These are phyloP conservation scores for Tromatobia lineatoria DNA, from an alignment of 2,888 invertebrate genomes.

Conservation along the genomic window DNA sequence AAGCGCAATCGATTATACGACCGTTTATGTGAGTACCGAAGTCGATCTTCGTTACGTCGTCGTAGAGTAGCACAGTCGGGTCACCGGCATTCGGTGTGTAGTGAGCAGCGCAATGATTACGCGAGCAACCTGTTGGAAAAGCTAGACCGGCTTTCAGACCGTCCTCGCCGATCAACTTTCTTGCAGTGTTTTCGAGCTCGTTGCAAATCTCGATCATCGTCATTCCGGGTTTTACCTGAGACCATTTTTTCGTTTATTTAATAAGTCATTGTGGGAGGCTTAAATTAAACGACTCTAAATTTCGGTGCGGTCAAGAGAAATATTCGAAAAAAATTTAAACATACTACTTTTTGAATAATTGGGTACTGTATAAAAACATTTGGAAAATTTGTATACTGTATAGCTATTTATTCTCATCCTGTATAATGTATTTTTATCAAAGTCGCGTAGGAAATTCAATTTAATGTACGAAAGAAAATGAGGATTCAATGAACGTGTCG, in stretches of 20 bases:
- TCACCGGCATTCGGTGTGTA: constrained; percentile 99
- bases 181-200: constrained; percentile 96
- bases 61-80: constrained; percentile 96
- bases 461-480: no score
- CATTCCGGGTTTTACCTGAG: constrained; percentile 96
- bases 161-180: constrained; percentile 97
- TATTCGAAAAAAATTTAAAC: background rate
- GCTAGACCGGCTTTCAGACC: constrained; percentile 97
- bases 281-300: background rate
- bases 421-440: no score
- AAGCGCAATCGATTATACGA: constrained; percentile 99
- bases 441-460: no score
- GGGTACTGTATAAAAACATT: no score
- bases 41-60: constrained; percentile 99
- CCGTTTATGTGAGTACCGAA: constrained; percentile 99
- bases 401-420: no score
- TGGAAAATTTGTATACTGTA: no score
- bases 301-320: background rate
- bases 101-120: constrained; percentile 99
- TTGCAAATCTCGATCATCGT: constrained; percentile 99
- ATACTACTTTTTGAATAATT: no score
- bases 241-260: background rate
- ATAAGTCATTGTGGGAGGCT: no score
- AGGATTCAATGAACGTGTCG: no score
- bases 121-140: constrained; percentile 99